A percentile compares a stretch with the other conserved stretches of the same genome.
Conservation (phyloP, 2,113 vertebrate species). For the Lycaon pictus region DNA sequence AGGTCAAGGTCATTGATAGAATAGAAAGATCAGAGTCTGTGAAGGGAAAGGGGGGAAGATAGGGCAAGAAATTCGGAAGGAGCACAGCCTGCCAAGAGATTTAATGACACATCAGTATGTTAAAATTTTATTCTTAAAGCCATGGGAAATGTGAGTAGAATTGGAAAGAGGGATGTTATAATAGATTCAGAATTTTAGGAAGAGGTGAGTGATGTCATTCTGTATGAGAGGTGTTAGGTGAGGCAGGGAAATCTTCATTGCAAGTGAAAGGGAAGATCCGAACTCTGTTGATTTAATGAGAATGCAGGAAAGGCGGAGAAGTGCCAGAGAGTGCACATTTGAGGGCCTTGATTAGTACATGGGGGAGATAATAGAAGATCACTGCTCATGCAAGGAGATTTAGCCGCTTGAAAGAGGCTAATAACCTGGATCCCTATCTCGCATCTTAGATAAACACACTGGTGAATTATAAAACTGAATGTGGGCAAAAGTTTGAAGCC, state of each 20-base stretch:
- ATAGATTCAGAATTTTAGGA: constrained; percentile 8
- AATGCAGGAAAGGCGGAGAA: not conserved
- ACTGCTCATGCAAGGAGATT: not conserved
- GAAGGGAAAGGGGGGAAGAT: not conserved
- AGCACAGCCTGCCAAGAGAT: not conserved
- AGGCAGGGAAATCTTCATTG: not conserved
- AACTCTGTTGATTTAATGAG: constrained; percentile 27
- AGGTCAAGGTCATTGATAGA: not conserved
- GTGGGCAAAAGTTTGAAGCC: not conserved
- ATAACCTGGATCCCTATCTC: not conserved
- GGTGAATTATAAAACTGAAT: constrained; percentile 30
- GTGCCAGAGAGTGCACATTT: not conserved
- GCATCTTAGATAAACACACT: not conserved
- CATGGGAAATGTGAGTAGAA: not conserved
- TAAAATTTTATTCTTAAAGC: not conserved
- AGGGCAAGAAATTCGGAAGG: not conserved
- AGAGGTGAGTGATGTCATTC: not conserved
- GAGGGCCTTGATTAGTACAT: not conserved
- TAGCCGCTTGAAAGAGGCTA: not conserved
- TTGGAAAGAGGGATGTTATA: not conserved
- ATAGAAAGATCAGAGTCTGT: not conserved
- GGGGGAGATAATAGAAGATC: constrained; percentile 9
- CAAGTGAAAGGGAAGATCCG: not conserved
- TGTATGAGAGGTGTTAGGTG: not conserved
- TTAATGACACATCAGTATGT: not conserved